phyloP scores from a whole-genome alignment of 2,113 vertebrate species.

The Accipiter cooperii region DNA sequence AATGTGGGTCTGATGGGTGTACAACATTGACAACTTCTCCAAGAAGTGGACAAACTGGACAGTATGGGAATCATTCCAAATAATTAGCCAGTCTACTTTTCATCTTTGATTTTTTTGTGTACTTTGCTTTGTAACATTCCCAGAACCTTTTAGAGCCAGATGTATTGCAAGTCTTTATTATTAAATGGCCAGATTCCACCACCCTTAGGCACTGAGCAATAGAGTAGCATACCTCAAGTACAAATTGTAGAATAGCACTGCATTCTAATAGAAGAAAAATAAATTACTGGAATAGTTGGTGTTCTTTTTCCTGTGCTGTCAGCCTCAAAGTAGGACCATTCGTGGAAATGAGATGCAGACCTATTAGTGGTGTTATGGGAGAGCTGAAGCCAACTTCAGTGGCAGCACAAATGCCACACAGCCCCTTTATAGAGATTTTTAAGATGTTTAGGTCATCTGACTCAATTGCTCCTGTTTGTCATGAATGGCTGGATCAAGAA shows the following conservation, averaged over 20 bases:
- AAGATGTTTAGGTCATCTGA: neutral
- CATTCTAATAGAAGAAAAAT: neutral
- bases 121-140: neutral
- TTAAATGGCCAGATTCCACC: neutral
- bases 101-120: neutral
- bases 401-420: neutral
- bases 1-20: neutral
- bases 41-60: neutral
- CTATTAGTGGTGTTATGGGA: neutral
- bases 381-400: neutral
- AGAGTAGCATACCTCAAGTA: neutral
- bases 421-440: neutral
- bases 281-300: neutral
- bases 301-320: neutral
- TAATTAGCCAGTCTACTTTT: neutral
- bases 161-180: neutral
- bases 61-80: neutral
- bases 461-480: neutral
- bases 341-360: neutral
- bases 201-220: neutral
- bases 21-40: neutral
- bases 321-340: neutral
- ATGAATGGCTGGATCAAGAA: neutral
- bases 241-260: neutral
- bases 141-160: neutral